Conservation (phyloP, 1,140 invertebrate genomes). For the Archegozetes longisetosus region DNA sequence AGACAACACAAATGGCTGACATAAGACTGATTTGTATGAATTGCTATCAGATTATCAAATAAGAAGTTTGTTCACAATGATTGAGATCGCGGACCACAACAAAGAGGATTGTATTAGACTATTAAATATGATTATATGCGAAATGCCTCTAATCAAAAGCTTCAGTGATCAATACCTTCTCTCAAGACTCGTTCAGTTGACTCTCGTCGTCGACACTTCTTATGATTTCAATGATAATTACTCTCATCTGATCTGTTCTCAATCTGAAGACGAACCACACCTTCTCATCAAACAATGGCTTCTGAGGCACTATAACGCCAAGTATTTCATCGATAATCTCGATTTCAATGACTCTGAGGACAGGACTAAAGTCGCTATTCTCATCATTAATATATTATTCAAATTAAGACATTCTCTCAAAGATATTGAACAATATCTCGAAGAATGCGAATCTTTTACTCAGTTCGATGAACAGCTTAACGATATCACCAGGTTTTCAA, state of each 20-base stretch:
- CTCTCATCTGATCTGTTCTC: neutral
- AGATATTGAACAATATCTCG: neutral
- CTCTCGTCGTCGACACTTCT: neutral
- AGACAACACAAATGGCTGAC: too few relatives aligned
- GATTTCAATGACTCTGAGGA: neutral
- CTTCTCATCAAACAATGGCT: neutral
- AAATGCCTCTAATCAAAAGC: neutral
- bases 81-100: neutral
- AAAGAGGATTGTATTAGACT: neutral
- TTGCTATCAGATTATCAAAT: too few relatives aligned
- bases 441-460: neutral
- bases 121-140: neutral
- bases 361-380: neutral
- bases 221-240: neutral
- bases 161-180: neutral
- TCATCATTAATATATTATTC: neutral
- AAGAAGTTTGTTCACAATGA: too few relatives aligned
- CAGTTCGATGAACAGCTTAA: neutral
- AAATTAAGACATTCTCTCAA: neutral
- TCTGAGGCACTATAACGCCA: neutral
- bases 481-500: neutral
- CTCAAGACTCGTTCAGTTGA: neutral
- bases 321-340: neutral
- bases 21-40: too few relatives aligned
- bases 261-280: neutral